Percentiles rank a stretch among this genome's conserved stretches.
Conservation (phyloP, 2,888 invertebrate species). For the Anticlea derivata region DNA sequence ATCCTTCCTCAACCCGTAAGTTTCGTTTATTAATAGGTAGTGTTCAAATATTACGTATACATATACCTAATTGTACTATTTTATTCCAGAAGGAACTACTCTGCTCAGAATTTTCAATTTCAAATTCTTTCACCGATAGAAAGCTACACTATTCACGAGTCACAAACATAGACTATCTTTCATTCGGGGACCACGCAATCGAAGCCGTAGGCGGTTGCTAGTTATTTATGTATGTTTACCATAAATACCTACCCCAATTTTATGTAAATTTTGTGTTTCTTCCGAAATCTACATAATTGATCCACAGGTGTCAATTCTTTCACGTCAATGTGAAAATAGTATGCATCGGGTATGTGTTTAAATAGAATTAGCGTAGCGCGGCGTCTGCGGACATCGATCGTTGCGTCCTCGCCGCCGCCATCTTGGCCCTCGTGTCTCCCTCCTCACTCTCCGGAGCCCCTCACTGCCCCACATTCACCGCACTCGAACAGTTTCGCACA, state of each 20-base stretch:
- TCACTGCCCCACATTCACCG: constrained; percentile 81
- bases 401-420: constrained; percentile 82
- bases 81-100: too few relatives aligned
- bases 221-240: neutral
- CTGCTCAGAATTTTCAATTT: too few relatives aligned
- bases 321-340: constrained; percentile 65
- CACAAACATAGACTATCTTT: too few relatives aligned
- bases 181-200: too few relatives aligned
- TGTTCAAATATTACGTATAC: too few relatives aligned
- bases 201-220: too few relatives aligned
- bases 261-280: neutral
- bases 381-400: constrained; percentile 82
- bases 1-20: constrained; percentile 11
- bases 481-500: constrained; percentile 75
- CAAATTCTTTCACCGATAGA: too few relatives aligned
- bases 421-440: constrained; percentile 82
- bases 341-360: constrained; percentile 67
- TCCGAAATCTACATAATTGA: constrained; percentile 9
- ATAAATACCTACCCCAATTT: neutral
- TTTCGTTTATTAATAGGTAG: too few relatives aligned
- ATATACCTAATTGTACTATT: neutral
- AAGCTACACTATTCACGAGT: too few relatives aligned
- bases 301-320: constrained; percentile 42
- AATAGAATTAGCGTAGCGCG: constrained; percentile 77
- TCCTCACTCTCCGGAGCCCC: constrained; percentile 70